phyloP scores from a whole-genome alignment of 2,888 invertebrate genomes.

The Patella depressa region DNA sequence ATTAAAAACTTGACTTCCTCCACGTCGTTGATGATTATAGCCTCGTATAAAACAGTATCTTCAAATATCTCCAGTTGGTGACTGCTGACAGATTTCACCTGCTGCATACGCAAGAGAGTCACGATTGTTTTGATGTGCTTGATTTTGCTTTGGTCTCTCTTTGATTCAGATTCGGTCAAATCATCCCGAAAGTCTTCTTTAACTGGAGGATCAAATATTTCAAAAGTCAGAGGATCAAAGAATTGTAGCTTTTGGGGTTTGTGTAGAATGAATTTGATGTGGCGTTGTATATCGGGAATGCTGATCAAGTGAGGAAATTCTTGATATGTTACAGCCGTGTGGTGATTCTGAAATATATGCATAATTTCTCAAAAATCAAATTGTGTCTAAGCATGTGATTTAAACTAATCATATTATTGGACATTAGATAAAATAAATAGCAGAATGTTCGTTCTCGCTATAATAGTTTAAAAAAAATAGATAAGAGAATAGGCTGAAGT shows the following conservation, averaged over 20 bases:
- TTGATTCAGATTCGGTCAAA: background rate
- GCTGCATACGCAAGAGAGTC: background rate
- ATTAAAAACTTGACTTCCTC: constrained; percentile 41
- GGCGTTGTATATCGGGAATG: constrained; percentile 16
- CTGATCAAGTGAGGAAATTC: constrained; percentile 13
- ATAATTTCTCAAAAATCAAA: too few species aligned
- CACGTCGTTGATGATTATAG: constrained; percentile 41
- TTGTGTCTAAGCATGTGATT: too few species aligned
- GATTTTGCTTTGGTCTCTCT: background rate
- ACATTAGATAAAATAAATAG: too few species aligned
- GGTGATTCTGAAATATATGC: constrained; percentile 4
- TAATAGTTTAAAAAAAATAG: too few species aligned
- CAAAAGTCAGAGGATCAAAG: background rate
- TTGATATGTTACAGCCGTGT: constrained; percentile 12
- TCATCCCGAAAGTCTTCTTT: background rate
- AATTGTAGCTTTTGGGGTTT: constrained; percentile 3
- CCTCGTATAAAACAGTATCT: constrained; percentile 41
- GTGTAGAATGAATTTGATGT: constrained; percentile 8
- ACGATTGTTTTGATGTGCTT: constrained; percentile 1
- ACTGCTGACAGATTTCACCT: background rate
- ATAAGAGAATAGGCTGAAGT: too few species aligned
- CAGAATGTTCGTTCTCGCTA: too few species aligned
- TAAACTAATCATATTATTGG: too few species aligned
- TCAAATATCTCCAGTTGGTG: constrained; percentile 24
- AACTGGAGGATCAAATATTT: background rate